These are phyloP conservation scores for Isaurus tuberculatus DNA, from an alignment of 92 coral and sea anemone species.

Conservation along the genomic window DNA sequence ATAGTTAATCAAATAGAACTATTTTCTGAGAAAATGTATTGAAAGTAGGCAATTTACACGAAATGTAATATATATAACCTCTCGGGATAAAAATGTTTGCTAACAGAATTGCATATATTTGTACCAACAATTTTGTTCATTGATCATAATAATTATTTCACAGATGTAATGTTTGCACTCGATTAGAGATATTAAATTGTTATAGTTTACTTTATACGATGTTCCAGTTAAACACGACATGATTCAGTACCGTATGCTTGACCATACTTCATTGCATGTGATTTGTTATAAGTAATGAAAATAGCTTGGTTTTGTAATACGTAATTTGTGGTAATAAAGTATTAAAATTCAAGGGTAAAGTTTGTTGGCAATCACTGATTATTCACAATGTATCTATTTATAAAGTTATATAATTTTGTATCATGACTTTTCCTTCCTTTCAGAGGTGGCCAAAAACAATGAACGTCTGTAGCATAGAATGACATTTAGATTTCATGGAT, in stretches of 20 bases:
- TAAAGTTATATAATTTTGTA: constrained; percentile 4
- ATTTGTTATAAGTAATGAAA: constrained; percentile 8
- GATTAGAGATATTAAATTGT: constrained; percentile 8
- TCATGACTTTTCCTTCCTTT: constrained; percentile 4
- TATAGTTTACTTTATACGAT: constrained; percentile 11
- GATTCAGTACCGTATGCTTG: constrained; percentile 13
- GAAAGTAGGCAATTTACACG: constrained; percentile 3
- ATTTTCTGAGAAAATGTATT: constrained; percentile 7
- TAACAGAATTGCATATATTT: constrained; percentile 8
- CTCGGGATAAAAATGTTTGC: constrained; percentile 5
- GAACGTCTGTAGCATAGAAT: constrained; percentile 8
- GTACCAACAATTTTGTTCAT: constrained; percentile 10
- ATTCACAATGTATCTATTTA: constrained; percentile 9
- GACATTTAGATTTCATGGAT: constrained; percentile 3
- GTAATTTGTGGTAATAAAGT: constrained; percentile 12
- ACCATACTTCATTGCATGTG: constrained; percentile 15
- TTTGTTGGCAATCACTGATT: constrained; percentile 2
- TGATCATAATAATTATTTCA: constrained; percentile 8
- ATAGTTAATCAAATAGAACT: constrained; percentile 10
- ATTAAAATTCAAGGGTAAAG: constrained; percentile 6
- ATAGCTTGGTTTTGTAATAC: constrained; percentile 13
- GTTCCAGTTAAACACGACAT: constrained; percentile 9
- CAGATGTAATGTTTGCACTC: constrained; percentile 12
- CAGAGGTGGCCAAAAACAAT: constrained; percentile 9
- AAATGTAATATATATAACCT: constrained; percentile 5